A percentile compares a stretch with the other conserved stretches of the same genome.
Conservation (phyloP, 2,888 invertebrate species). For the Spodoptera littoralis region DNA sequence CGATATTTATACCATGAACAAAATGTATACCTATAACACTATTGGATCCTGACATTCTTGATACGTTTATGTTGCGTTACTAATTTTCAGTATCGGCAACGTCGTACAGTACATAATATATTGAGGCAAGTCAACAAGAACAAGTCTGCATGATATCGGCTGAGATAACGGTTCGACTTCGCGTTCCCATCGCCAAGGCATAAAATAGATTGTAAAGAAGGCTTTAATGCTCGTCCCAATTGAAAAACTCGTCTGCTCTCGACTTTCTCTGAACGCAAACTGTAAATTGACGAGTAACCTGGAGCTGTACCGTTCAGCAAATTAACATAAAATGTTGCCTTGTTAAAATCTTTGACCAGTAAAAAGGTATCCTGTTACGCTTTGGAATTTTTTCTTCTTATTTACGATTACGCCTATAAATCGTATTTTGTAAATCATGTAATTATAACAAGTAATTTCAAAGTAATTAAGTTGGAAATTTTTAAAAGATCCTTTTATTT, state of each 20-base stretch:
- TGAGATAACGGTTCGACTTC: slow-evolving; percentile 46
- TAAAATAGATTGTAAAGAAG: slow-evolving; percentile 61
- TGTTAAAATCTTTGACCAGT: slow-evolving; percentile 38
- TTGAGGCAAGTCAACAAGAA: slow-evolving; percentile 1
- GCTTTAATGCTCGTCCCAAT: slow-evolving; percentile 57
- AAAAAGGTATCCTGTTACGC: slow-evolving; percentile 32
- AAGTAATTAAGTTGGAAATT: too few relatives aligned
- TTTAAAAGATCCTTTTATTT: slow-evolving; percentile 1
- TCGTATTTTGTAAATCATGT: neutral
- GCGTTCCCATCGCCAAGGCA: slow-evolving; percentile 47
- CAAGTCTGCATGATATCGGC: slow-evolving; percentile 15
- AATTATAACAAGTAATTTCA: slow-evolving; percentile 16
- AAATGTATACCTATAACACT: too few relatives aligned
- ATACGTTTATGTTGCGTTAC: too few relatives aligned
- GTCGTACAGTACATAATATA: too few relatives aligned
- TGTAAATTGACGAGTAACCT: slow-evolving; percentile 49
- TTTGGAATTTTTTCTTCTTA: slow-evolving; percentile 14
- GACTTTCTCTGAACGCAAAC: slow-evolving; percentile 56
- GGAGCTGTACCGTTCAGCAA: slow-evolving; percentile 53
- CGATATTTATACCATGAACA: too few relatives aligned
- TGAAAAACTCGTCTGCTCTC: slow-evolving; percentile 60
- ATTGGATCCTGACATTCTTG: too few relatives aligned
- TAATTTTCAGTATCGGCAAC: too few relatives aligned
- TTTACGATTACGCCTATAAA: slow-evolving; percentile 6
- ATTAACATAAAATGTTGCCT: slow-evolving; percentile 42